Evolutionary conservation across 2,797 vertebrate genomes (phyloP).

Genomic region (Propithecus deckenii): DNA sequence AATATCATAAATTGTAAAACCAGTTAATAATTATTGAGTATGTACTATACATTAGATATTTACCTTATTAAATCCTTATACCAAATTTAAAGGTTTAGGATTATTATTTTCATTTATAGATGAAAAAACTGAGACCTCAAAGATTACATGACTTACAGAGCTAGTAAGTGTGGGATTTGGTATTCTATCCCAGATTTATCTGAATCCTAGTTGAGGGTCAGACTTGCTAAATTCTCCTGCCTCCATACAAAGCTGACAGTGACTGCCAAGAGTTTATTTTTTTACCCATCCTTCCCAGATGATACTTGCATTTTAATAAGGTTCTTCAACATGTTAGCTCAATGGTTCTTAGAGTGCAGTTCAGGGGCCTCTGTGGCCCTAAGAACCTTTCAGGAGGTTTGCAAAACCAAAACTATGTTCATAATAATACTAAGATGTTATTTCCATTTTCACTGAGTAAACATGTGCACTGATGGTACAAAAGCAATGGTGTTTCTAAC

Average conservation of each 20-base stretch:
- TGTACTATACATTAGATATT: neutral
- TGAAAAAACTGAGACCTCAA: neutral
- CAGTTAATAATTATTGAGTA: neutral
- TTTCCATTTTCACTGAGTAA: slow-evolving; percentile 1
- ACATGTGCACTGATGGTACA: neutral
- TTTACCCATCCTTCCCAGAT: neutral
- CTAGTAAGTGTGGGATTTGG: neutral
- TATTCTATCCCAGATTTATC: neutral
- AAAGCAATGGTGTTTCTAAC: neutral
- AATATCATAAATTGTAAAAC: neutral
- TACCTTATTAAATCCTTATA: neutral
- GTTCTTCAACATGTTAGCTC: neutral
- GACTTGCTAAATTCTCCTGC: neutral
- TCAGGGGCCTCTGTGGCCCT: neutral
- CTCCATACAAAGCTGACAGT: neutral
- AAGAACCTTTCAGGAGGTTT: slow-evolving; percentile 44
- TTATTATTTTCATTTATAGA: slow-evolving; percentile 6
- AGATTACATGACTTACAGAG: neutral
- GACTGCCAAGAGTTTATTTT: neutral
- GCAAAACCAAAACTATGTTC: slow-evolving; percentile 52
- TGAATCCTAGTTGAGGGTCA: neutral
- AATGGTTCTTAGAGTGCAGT: neutral
- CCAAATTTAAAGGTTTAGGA: neutral
- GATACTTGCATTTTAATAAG: slow-evolving; percentile 59
- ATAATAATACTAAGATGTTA: slow-evolving; percentile 28